Percentiles rank a stretch among this genome's conserved stretches.
These are phyloP conservation scores for Hozukius guyotensis DNA, from an alignment of 2,797 vertebrate genomes.

Conservation along the genomic window DNA sequence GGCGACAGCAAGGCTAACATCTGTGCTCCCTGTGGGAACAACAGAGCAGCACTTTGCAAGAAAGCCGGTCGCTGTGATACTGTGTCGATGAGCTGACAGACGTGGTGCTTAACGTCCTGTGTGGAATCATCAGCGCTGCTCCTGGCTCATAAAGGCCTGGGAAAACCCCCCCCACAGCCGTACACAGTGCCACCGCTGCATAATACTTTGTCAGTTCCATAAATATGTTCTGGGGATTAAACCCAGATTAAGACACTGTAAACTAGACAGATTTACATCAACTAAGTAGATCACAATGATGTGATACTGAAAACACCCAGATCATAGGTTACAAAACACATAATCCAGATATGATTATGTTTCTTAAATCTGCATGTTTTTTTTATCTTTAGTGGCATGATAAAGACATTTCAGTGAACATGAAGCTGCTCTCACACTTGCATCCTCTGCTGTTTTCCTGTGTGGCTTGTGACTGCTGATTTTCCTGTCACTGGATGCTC, in stretches of 20 bases:
- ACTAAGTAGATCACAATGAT: slow-evolving; percentile 61
- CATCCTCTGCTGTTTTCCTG: slow-evolving; percentile 21
- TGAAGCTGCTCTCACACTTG: slow-evolving; percentile 13
- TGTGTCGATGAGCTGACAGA: slow-evolving; percentile 57
- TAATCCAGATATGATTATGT: slow-evolving; percentile 54
- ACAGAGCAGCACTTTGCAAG: slow-evolving; percentile 65
- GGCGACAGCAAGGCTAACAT: slow-evolving; percentile 71
- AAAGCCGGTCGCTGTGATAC: slow-evolving; percentile 59
- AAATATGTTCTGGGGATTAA: slow-evolving; percentile 74
- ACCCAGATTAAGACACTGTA: slow-evolving; percentile 66
- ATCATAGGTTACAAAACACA: slow-evolving; percentile 38
- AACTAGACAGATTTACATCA: slow-evolving; percentile 62
- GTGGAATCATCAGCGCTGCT: slow-evolving; percentile 42
- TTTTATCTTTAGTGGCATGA: neutral
- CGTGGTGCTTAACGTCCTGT: slow-evolving; percentile 43
- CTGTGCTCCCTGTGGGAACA: slow-evolving; percentile 74
- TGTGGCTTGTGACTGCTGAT: slow-evolving; percentile 38
- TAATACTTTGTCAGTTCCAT: slow-evolving; percentile 53
- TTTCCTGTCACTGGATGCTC: slow-evolving; percentile 49
- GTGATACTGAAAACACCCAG: slow-evolving; percentile 48
- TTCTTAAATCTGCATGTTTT: slow-evolving; percentile 35
- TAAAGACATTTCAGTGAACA: neutral
- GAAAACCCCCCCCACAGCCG: neutral
- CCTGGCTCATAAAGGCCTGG: slow-evolving; percentile 8
- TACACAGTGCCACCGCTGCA: neutral